phyloP scores from a whole-genome alignment of 2,113 vertebrate genomes.

The Nothocercus julius region DNA sequence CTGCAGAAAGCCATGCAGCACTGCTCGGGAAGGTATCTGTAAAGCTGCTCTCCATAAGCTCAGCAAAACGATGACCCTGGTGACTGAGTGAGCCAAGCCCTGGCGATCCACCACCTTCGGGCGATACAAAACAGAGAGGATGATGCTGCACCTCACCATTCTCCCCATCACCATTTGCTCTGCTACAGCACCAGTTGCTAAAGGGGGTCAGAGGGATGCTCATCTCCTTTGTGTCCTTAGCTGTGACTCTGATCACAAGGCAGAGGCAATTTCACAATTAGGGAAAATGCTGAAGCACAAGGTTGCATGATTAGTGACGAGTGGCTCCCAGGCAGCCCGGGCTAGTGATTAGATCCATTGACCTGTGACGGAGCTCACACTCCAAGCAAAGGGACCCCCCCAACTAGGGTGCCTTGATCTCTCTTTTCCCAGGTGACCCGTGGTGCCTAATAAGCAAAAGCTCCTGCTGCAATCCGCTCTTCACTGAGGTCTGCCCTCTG shows the following conservation, averaged over 20 bases:
- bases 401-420: not conserved
- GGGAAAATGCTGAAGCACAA: not conserved
- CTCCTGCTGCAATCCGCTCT: not conserved
- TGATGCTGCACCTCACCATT: not conserved
- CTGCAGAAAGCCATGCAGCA: not conserved
- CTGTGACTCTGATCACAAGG: not conserved
- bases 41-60: not conserved
- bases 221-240: not conserved
- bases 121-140: not conserved
- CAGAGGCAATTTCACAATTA: not conserved
- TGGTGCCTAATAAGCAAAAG: not conserved
- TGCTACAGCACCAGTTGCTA: not conserved
- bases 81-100: not conserved
- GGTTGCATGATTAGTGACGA: not conserved
- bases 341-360: not conserved
- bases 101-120: not conserved
- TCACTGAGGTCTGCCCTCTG: not conserved
- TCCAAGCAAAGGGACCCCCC: not conserved
- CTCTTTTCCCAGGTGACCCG: not conserved
- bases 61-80: not conserved
- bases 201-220: not conserved
- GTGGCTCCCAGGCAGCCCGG: fast-evolving
- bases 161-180: fast-evolving
- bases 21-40: fast-evolving
- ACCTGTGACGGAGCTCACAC: not conserved